Evolutionary conservation across 2,113 vertebrate species (phyloP).

Genomic region (Siphamia tubifer): DNA sequence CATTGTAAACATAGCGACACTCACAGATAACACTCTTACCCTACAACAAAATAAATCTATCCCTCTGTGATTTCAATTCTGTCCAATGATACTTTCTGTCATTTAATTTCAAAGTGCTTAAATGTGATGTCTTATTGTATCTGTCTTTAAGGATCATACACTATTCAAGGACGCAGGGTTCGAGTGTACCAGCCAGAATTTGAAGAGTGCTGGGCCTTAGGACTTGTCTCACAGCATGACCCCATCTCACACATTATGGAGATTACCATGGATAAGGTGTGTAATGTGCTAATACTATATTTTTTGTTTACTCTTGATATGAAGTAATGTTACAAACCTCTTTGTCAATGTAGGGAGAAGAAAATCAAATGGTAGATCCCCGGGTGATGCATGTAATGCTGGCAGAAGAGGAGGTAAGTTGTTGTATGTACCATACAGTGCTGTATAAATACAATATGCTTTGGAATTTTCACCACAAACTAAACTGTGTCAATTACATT

Average conservation of each 20-base stretch:
- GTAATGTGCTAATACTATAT: neutral
- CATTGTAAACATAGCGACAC: too few relatives aligned
- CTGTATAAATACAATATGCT: too few relatives aligned
- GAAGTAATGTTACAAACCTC: neutral
- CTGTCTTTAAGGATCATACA: conserved; percentile 86
- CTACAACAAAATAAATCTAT: neutral
- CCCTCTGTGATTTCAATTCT: neutral
- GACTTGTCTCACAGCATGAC: conserved; percentile 91
- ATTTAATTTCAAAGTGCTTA: neutral
- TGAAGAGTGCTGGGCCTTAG: conserved; percentile 88
- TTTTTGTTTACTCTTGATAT: neutral
- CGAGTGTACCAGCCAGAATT: conserved; percentile 96
- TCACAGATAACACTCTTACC: neutral
- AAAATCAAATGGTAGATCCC: conserved; percentile 92
- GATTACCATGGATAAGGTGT: conserved; percentile 92
- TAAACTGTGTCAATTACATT: too few relatives aligned
- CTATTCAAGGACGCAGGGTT: conserved; percentile 92
- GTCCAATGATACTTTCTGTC: neutral
- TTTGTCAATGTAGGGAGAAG: conserved; percentile 80
- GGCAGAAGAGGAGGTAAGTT: conserved; percentile 74
- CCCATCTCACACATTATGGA: conserved; percentile 93
- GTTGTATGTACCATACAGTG: neutral
- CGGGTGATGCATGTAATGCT: conserved; percentile 93
- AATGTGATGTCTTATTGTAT: neutral
- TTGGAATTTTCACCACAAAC: too few relatives aligned